These are phyloP conservation scores for Agrotis exclamationis DNA, from an alignment of 2,888 invertebrate species.

Conservation along the genomic window DNA sequence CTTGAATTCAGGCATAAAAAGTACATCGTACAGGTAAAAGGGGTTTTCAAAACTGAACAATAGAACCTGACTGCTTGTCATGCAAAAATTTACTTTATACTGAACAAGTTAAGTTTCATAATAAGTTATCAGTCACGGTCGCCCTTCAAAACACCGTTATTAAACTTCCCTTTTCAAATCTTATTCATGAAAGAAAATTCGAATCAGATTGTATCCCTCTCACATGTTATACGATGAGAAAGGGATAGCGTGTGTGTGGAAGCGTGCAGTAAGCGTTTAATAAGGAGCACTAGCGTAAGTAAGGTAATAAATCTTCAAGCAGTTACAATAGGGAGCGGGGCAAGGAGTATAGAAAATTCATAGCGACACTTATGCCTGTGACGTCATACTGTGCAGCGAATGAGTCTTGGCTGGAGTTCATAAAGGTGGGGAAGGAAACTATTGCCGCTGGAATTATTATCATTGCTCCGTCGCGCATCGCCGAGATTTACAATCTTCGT, in stretches of 20 bases:
- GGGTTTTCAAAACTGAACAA: conserved; percentile 16
- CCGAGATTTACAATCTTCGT: conserved; percentile 20
- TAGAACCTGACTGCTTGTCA: neutral
- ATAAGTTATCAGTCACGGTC: neutral
- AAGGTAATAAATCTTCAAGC: conserved; percentile 81
- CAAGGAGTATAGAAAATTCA: conserved; percentile 68
- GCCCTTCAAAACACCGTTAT: conserved; percentile 34
- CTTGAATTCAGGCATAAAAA: neutral
- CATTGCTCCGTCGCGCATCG: conserved; percentile 7
- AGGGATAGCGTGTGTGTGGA: conserved; percentile 46
- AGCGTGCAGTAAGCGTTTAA: conserved; percentile 53
- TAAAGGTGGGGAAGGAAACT: conserved; percentile 50
- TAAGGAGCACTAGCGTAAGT: conserved; percentile 66
- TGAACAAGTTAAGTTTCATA: neutral
- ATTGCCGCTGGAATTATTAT: conserved; percentile 24
- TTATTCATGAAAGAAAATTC: conserved; percentile 70
- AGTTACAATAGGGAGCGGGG: conserved; percentile 66
- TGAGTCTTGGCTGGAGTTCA: conserved; percentile 61
- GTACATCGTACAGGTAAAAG: neutral
- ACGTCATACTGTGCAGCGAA: conserved; percentile 75
- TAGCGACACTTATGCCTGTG: conserved; percentile 66
- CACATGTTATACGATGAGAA: conserved; percentile 53
- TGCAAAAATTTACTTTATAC: neutral
- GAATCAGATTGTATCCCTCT: conserved; percentile 61
- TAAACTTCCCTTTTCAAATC: conserved; percentile 72